Percentiles rank a stretch among this genome's conserved stretches.
These are phyloP conservation scores for Plebejus argus DNA, from an alignment of 2,888 invertebrate genomes.

Conservation along the genomic window DNA sequence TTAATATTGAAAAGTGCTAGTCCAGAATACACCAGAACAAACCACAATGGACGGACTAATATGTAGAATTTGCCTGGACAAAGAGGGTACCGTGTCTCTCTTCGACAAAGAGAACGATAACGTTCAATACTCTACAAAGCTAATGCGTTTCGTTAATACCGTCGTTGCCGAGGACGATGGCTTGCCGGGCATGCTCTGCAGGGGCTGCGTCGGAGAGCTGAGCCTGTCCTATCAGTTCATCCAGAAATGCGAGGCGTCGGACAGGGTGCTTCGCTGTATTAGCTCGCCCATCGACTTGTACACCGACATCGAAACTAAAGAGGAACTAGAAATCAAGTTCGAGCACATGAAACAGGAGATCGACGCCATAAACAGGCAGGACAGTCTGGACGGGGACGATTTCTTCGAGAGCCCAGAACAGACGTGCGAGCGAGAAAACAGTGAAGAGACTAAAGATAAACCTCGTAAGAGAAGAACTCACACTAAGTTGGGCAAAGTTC, in stretches of 20 bases:
- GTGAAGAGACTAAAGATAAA: slow-evolving; percentile 39
- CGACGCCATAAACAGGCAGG: slow-evolving; percentile 40
- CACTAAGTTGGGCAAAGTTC: slow-evolving; percentile 53
- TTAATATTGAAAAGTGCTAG: background rate
- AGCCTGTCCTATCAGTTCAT: slow-evolving; percentile 60
- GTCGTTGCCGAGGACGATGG: slow-evolving; percentile 61
- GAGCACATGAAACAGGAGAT: slow-evolving; percentile 50
- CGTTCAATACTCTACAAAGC: slow-evolving; percentile 57
- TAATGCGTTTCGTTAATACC: slow-evolving; percentile 63
- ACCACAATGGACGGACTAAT: slow-evolving; percentile 44
- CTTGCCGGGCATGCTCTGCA: slow-evolving; percentile 62
- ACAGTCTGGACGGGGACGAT: slow-evolving; percentile 39
- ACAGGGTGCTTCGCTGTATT: slow-evolving; percentile 57
- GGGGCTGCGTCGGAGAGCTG: slow-evolving; percentile 59
- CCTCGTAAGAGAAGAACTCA: slow-evolving; percentile 46
- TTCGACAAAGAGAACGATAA: slow-evolving; percentile 56
- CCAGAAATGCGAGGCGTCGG: slow-evolving; percentile 62
- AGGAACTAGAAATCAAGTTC: slow-evolving; percentile 45
- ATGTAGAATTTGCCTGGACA: slow-evolving; percentile 66
- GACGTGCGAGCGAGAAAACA: slow-evolving; percentile 34
- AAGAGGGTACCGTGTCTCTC: slow-evolving; percentile 58
- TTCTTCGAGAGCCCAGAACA: slow-evolving; percentile 39
- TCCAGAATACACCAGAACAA: background rate
- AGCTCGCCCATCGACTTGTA: slow-evolving; percentile 46
- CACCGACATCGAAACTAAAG: slow-evolving; percentile 42